Evolutionary conservation across 2,797 vertebrate genomes (phyloP).

Genomic region (Catharus ustulatus): DNA sequence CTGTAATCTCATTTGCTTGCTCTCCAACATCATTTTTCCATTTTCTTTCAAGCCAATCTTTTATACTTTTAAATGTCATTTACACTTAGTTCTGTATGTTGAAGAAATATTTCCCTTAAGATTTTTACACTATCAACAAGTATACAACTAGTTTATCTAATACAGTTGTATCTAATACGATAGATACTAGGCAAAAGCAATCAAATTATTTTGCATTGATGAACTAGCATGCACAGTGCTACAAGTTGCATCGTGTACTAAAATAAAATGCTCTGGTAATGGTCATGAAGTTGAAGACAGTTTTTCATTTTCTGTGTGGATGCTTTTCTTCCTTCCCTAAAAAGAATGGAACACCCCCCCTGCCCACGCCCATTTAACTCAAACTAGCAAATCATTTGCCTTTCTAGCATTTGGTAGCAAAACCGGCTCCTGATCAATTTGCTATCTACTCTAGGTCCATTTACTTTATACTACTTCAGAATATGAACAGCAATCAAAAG

Average conservation of each 20-base stretch:
- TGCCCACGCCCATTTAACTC: background rate
- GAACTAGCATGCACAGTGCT: background rate
- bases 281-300: background rate
- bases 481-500: background rate
- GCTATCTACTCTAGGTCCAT: background rate
- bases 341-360: background rate
- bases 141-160: background rate
- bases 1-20: background rate
- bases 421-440: background rate
- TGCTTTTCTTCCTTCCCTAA: background rate
- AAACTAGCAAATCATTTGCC: background rate
- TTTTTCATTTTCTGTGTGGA: background rate
- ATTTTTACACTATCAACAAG: background rate
- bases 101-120: background rate
- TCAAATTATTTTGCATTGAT: background rate
- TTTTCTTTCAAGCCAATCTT: background rate
- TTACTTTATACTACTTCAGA: slow-evolving; percentile 1
- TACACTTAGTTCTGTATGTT: background rate
- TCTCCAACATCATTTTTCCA: background rate
- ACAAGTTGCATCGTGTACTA: background rate
- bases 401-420: background rate
- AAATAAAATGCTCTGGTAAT: background rate
- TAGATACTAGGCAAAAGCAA: background rate
- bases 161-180: background rate
- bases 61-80: background rate